A percentile compares a stretch with the other conserved stretches of the same genome.
Conservation (phyloP, 2,888 invertebrate genomes). For the Xylota sylvarum region DNA sequence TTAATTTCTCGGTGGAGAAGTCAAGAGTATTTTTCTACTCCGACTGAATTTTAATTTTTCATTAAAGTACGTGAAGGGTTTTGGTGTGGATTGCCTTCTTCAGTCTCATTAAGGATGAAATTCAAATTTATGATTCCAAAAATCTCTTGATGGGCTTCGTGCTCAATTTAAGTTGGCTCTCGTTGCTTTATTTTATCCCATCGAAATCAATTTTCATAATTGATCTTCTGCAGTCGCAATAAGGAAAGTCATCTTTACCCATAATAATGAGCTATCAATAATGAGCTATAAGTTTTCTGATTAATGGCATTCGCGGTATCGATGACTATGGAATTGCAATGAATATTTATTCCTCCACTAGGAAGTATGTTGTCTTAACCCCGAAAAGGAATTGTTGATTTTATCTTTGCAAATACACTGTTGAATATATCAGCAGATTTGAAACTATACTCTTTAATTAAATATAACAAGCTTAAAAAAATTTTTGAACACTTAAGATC, state of each 20-base stretch:
- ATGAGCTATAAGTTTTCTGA: slow-evolving; percentile 17
- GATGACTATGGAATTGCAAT: slow-evolving; percentile 7
- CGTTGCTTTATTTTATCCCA: not conserved
- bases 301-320: slow-evolving; percentile 21
- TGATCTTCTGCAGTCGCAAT: slow-evolving; percentile 21
- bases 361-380: not conserved
- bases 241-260: slow-evolving; percentile 9
- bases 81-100: slow-evolving; percentile 18
- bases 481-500: no score
- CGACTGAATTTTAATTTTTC: slow-evolving; percentile 68
- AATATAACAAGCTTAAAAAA: no score
- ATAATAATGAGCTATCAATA: slow-evolving; percentile 28
- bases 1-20: slow-evolving; percentile 57
- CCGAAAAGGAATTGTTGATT: not conserved
- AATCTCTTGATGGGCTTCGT: slow-evolving; percentile 40
- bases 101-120: slow-evolving; percentile 46
- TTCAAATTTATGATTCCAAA: slow-evolving; percentile 63
- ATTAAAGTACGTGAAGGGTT: slow-evolving; percentile 51
- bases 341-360: not conserved
- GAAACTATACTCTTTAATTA: no score
- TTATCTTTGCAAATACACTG: not conserved
- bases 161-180: slow-evolving; percentile 40
- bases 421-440: no score
- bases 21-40: slow-evolving; percentile 50
- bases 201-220: slow-evolving; percentile 41